Base-by-base conservation (phyloP, 2,113 vertebrate genomes). In the Taurulus bubalis region DNA sequence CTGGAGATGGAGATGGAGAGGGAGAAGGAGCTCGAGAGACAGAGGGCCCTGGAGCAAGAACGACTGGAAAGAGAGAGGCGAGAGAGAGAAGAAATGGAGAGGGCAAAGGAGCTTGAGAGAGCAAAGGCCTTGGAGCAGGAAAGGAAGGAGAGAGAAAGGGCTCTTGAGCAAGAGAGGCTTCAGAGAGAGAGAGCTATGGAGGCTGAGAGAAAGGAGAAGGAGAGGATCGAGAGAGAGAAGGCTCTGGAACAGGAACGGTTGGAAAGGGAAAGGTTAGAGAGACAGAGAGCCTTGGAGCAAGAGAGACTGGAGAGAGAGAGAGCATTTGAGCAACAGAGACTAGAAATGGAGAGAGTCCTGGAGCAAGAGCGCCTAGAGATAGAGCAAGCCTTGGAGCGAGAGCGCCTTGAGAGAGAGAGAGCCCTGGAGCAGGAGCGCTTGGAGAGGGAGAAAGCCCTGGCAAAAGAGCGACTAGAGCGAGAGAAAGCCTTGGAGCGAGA, bases 1-100 rank as follows among this genome's bases (percentile, higher is more conserved):
- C 55, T 88, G 30, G 91, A 93, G 74, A 69, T 85, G 7, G 92
- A 93, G 74, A 66, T 86, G 6, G 92, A 91, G 71, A 85, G 80
- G 65, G 71, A 89, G 62, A 87, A 30, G 59, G 92, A 90, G 74
- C 53, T 90, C 0, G 89, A 93, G 70, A 88, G 79, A 74, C 83
- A 91, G 77, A 84, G 71, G 68, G 87, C 71, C 7, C 55, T 88
- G 30, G 91, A 92, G 53, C 68, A 79, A 70, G 82, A 91, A 55
- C 80, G 79, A 62, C 60, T 79, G 51, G 87, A 92, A 77, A 87
- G 34, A 74, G 91, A 93, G 74, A 86, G 64, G 59, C 51, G 16
- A 0, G 88, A 88, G 45, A 85, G 75, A 30, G 81, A 88, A 75
- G 89, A 92, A 75, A 67, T 38, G 63, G 85, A 86, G 75, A 75